Percentiles rank a stretch among this genome's conserved stretches.
Evolutionary conservation across 2,113 vertebrate species (phyloP).

Genomic region (Barnardius zonarius): DNA sequence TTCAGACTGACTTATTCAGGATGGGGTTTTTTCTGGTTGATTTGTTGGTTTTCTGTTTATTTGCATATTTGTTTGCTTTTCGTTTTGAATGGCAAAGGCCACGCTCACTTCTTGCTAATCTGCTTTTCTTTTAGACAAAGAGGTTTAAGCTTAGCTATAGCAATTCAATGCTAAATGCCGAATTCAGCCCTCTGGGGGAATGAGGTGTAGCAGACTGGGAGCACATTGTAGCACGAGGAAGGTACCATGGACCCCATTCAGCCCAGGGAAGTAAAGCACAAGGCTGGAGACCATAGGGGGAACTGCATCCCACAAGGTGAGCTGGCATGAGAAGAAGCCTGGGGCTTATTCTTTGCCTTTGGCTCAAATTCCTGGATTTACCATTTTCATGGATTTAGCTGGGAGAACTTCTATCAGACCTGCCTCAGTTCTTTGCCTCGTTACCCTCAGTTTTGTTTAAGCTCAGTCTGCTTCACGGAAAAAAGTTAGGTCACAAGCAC

Average conservation of each 20-base stretch:
- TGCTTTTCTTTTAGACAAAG: background rate
- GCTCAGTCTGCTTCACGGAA: rapidly evolving
- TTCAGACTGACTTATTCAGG: background rate
- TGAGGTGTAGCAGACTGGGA: background rate
- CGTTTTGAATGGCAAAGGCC: background rate
- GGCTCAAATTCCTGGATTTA: background rate
- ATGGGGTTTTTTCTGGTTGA: background rate
- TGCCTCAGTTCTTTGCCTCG: background rate
- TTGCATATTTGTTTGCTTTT: background rate
- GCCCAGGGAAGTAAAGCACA: rapidly evolving
- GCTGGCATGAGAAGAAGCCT: background rate
- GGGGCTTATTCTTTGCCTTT: background rate
- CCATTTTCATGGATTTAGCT: background rate
- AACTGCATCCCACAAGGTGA: background rate
- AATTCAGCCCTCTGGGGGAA: background rate
- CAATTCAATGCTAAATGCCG: background rate
- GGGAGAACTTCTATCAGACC: background rate
- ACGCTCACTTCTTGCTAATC: background rate
- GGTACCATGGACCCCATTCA: background rate
- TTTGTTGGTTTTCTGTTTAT: background rate
- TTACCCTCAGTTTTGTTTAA: background rate
- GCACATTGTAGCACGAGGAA: background rate
- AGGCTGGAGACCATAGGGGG: rapidly evolving
- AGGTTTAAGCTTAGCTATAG: background rate
- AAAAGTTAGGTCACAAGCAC: background rate